Evolutionary conservation across 2,797 vertebrate species (phyloP).

Genomic region (Propithecus deckenii): DNA sequence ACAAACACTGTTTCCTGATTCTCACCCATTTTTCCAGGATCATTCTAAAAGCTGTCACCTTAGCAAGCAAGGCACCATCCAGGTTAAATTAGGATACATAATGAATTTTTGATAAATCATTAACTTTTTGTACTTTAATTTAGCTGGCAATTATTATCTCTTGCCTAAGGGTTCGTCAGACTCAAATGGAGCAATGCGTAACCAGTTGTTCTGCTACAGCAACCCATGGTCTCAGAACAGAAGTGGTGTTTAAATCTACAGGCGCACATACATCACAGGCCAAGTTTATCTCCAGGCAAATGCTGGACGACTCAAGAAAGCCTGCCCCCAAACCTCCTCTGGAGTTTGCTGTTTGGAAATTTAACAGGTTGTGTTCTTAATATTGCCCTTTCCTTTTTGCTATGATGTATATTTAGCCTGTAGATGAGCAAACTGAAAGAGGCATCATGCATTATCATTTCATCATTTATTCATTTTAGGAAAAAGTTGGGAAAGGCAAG

Average conservation of each 20-base stretch:
- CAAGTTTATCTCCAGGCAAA: conserved; percentile 53
- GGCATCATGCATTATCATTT: conserved; percentile 88
- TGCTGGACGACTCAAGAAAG: conserved; percentile 37
- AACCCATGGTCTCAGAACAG: conserved; percentile 88
- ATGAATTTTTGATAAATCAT: conserved; percentile 60
- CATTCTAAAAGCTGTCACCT: background rate
- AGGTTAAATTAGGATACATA: background rate
- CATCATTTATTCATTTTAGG: conserved; percentile 60
- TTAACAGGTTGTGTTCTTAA: background rate
- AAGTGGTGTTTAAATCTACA: conserved; percentile 87
- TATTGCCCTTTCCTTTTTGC: conserved; percentile 70
- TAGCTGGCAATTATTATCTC: conserved; percentile 53
- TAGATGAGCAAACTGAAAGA: conserved; percentile 86
- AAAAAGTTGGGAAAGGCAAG: conserved; percentile 76
- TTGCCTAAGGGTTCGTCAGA: conserved; percentile 74
- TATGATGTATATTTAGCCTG: conserved; percentile 85
- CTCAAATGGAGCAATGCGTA: conserved; percentile 74
- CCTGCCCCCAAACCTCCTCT: background rate
- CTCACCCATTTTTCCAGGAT: background rate
- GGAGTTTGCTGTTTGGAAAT: background rate
- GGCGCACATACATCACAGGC: conserved; percentile 85
- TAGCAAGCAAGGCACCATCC: background rate
- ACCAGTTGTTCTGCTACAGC: conserved; percentile 76
- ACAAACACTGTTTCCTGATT: background rate
- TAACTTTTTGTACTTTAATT: conserved; percentile 59